Evolutionary conservation across 2,888 invertebrate species (phyloP), one percentile per base, ranked within the genome.

Genomic region (Saturnia japonica): DNA sequence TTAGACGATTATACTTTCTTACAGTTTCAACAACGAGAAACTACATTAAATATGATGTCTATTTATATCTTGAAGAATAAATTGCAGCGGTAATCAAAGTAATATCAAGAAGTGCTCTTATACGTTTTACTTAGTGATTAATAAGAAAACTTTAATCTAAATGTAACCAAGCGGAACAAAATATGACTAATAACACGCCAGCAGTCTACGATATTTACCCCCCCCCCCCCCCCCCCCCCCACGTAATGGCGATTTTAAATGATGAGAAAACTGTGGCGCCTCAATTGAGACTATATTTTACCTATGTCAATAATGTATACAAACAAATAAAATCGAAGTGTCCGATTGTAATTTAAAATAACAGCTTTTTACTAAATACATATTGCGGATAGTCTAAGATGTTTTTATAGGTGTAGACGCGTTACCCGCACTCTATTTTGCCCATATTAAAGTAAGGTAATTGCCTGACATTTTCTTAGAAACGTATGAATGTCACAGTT

Each of bases 1-100:
- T 62, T 73, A 73, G 71, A 71, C 62, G 70, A 64, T 47, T 42
- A 51, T 45, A 70, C 68, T 70, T 69, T 69, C 71, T 69, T 71
- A 71, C 40, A 60, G 54, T 22, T 22, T 54, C 54, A 25, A 60
- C 25, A 60, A 60, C 16, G 14, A 28, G 57, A 60, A 60, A 60
- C 14, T 60, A 60, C 57, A 60, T 60, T 28, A 28, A 11, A 60
- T 14, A 28, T 60, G 19, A 60, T 1, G 28, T 28, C 25, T 60
- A 60, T 60, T 60, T 60, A 60, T 60, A 60, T 60, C 57, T 28
- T 14, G 25, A 12, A 25, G 22, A 57, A 57, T 57, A 57, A 57
- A 25, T 57, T 54, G 54, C 11, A 28, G 28, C 28, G 28, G 25
- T 60, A 25, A 60, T 60, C 57, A 60, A 11, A 60, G 3, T 60